Conservation (phyloP, 2,797 vertebrate genomes). For the Thamnophis elegans region DNA sequence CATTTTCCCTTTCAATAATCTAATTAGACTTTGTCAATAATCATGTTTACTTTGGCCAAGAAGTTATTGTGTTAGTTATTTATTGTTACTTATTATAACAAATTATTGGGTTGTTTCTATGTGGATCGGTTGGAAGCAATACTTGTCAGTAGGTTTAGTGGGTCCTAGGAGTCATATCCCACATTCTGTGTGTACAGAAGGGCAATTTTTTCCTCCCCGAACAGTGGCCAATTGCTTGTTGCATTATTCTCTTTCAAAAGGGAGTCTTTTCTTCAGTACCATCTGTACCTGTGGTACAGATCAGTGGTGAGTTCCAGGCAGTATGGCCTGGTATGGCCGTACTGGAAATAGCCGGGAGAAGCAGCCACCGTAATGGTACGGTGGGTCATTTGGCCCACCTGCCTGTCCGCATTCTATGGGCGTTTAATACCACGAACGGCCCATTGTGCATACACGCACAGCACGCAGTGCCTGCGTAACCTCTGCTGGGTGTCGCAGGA, state of each 20-base stretch:
- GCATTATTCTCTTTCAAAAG: background rate
- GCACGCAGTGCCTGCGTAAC: too few relatives aligned
- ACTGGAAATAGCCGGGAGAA: too few relatives aligned
- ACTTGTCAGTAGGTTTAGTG: background rate
- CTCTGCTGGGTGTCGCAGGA: too few relatives aligned
- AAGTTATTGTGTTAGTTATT: background rate
- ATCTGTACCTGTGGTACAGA: background rate
- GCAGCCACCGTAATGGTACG: too few relatives aligned
- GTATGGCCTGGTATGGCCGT: too few relatives aligned
- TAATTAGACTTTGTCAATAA: background rate
- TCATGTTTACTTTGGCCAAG: background rate
- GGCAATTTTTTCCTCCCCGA: background rate
- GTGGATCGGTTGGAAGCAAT: background rate
- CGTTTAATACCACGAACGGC: too few relatives aligned
- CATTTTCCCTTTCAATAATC: background rate
- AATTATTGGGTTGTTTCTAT: background rate
- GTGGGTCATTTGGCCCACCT: too few relatives aligned
- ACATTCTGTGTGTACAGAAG: background rate
- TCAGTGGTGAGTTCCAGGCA: too few relatives aligned
- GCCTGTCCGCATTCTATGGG: too few relatives aligned
- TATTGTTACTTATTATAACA: background rate
- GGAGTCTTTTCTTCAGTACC: background rate
- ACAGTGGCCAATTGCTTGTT: background rate
- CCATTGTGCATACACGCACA: too few relatives aligned
- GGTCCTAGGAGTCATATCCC: background rate